Conservation (phyloP, 2,113 vertebrate genomes). For the Brienomyrus brachyistius region DNA sequence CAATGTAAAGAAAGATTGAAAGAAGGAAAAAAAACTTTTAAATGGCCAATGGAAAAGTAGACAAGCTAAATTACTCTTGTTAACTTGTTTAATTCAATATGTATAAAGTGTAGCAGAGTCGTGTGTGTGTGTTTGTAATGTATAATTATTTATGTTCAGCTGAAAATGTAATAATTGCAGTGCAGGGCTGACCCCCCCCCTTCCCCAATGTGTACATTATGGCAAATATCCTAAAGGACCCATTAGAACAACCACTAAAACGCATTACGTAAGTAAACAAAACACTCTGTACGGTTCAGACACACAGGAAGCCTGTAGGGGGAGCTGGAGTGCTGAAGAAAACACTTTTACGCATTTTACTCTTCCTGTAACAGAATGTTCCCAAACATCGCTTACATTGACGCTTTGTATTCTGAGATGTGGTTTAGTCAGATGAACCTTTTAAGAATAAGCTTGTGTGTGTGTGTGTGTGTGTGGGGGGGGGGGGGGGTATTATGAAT, state of each 20-base stretch:
- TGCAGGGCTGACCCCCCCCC: neutral
- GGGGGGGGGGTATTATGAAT: neutral
- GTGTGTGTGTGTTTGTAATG: neutral
- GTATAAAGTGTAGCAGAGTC: neutral
- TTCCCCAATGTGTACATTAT: neutral
- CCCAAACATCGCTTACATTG: neutral
- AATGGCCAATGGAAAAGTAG: neutral
- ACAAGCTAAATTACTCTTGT: neutral
- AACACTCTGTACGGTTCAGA: neutral
- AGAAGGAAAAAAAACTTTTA: no score
- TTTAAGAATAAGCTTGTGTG: neutral
- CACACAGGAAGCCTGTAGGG: neutral
- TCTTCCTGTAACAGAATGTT: neutral
- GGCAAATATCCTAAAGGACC: neutral
- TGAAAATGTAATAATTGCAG: neutral
- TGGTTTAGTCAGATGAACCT: neutral
- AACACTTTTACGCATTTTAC: neutral
- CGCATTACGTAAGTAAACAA: neutral
- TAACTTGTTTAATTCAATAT: neutral
- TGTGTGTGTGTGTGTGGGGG: no score
- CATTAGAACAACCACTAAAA: neutral
- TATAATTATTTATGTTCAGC: neutral
- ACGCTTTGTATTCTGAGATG: neutral
- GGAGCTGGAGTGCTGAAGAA: slow-evolving; percentile 9
- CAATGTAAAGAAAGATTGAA: neutral